A percentile compares a stretch with the other conserved stretches of the same genome.
These are phyloP conservation scores for Apostichopus leukothele DNA, from an alignment of 53 echinoderm and acorn worm species.

Conservation along the genomic window DNA sequence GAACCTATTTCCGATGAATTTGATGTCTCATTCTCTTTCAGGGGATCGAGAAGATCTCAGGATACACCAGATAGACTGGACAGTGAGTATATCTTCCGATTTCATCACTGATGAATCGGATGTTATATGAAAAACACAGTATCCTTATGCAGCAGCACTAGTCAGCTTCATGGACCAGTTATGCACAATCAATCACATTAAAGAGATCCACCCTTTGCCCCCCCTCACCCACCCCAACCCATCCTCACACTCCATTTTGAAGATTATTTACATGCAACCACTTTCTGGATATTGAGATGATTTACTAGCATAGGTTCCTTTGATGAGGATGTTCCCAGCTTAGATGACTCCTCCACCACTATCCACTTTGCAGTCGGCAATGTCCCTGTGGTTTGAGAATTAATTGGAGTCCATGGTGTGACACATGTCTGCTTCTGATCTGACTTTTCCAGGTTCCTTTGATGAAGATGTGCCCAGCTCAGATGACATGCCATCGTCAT, in stretches of 20 bases:
- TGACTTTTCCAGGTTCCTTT: not conserved
- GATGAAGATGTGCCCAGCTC: constrained; percentile 20
- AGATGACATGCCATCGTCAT: not conserved
- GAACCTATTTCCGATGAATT: no score
- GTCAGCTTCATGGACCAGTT: no score
- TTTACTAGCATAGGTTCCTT: not conserved
- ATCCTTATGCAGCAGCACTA: no score
- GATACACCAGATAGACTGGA: constrained; percentile 23
- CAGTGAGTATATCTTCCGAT: not conserved
- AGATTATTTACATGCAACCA: no score
- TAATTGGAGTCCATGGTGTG: not conserved
- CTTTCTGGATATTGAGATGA: no score
- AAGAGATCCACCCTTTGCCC: no score
- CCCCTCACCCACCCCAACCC: no score
- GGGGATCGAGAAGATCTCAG: constrained; percentile 11
- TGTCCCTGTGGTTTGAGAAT: no score
- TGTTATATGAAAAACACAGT: no score
- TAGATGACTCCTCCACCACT: not conserved
- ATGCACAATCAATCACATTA: no score
- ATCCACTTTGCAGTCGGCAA: no score
- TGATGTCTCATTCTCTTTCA: not conserved
- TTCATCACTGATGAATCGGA: not conserved
- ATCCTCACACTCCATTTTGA: no score
- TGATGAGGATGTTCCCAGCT: constrained; percentile 25
- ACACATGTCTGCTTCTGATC: not conserved